A percentile compares a stretch with the other conserved stretches of the same genome.
These are phyloP conservation scores for Medauroidea extradentata DNA, from an alignment of 1,140 invertebrate genomes.

Conservation along the genomic window DNA sequence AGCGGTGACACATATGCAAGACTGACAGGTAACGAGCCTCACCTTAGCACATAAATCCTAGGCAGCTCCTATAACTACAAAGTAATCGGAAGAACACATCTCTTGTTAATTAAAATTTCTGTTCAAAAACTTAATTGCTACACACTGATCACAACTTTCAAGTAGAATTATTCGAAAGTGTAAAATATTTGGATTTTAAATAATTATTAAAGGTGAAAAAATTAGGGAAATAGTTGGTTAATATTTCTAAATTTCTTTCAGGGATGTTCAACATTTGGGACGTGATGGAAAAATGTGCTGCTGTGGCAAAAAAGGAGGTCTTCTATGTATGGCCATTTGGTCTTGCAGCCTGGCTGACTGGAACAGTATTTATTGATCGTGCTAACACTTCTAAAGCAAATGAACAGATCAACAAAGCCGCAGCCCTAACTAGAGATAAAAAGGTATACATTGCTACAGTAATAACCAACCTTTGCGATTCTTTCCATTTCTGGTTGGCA, in stretches of 20 bases:
- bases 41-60: too few species aligned
- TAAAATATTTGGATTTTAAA: neutral
- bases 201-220: neutral
- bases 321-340: conserved; percentile 57
- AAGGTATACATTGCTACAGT: too few species aligned
- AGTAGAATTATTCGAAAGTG: neutral
- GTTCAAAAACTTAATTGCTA: neutral
- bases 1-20: too few species aligned
- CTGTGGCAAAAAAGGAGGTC: conserved; percentile 54
- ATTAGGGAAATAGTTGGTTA: too few species aligned
- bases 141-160: neutral
- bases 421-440: conserved; percentile 38
- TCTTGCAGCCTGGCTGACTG: conserved; percentile 51
- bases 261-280: conserved; percentile 54
- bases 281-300: conserved; percentile 43
- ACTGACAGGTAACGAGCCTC: too few species aligned
- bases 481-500: too few species aligned
- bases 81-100: too few species aligned
- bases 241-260: conserved; percentile 27
- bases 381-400: conserved; percentile 43
- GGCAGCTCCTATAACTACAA: too few species aligned
- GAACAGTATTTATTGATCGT: conserved; percentile 55
- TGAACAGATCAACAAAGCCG: conserved; percentile 44
- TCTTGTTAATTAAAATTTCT: too few species aligned
- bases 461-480: too few species aligned